These are phyloP conservation scores for Habropoda laboriosa DNA, from an alignment of 1,140 invertebrate species.

Conservation along the genomic window DNA sequence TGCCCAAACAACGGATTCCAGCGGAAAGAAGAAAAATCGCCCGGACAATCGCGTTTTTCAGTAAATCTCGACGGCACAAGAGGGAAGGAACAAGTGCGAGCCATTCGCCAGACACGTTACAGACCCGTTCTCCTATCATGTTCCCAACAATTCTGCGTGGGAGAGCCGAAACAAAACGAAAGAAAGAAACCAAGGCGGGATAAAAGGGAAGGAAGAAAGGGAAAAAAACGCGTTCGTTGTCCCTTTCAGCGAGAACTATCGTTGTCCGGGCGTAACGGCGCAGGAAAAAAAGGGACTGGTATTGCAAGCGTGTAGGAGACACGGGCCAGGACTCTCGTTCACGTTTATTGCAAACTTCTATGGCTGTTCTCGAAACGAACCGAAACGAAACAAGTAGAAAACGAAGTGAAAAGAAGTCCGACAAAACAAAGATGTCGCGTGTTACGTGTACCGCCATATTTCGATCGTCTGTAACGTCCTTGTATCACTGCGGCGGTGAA, in stretches of 20 bases:
- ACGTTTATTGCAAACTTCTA: conserved; percentile 3
- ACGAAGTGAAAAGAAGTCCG: not conserved
- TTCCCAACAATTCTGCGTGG: conserved; percentile 13
- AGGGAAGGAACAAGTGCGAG: not conserved
- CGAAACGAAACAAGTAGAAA: not conserved
- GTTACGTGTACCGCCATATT: not conserved
- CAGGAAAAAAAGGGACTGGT: not conserved
- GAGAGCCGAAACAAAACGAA: not conserved
- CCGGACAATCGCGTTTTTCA: not conserved
- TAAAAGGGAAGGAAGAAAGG: not conserved
- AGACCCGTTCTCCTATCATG: not conserved
- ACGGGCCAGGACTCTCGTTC: conserved; percentile 4
- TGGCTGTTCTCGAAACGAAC: not conserved
- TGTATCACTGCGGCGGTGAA: not conserved
- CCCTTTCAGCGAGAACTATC: not conserved
- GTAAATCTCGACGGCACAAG: not conserved
- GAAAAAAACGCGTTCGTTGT: not conserved
- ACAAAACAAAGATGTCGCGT: conserved; percentile 5
- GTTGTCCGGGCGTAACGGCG: not conserved
- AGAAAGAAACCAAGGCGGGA: not conserved
- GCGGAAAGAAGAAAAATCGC: not conserved
- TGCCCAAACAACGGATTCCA: too few relatives aligned
- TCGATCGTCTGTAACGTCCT: conserved; percentile 7
- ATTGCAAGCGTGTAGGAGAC: not conserved
- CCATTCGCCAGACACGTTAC: conserved; percentile 2